These are phyloP conservation scores for Serinus canaria DNA, from an alignment of 2,113 vertebrate species.

Conservation along the genomic window DNA sequence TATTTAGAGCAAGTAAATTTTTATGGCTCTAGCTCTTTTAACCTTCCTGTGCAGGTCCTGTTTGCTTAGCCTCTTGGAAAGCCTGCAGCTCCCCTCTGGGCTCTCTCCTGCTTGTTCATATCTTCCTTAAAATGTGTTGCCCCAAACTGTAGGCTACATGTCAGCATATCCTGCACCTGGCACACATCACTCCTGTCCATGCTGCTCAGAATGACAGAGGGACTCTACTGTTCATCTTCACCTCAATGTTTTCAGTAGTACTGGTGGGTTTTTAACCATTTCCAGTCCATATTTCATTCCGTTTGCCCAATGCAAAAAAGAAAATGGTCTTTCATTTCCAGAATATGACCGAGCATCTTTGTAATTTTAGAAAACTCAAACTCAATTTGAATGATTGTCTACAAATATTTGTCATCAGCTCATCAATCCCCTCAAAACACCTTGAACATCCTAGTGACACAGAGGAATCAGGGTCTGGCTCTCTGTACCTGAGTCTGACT, in stretches of 20 bases:
- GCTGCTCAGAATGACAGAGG: neutral
- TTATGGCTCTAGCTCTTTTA: neutral
- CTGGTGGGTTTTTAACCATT: neutral
- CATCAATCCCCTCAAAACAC: neutral
- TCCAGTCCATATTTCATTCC: neutral
- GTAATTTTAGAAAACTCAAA: neutral
- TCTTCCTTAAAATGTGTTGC: neutral
- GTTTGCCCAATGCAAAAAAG: neutral
- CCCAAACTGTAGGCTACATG: neutral
- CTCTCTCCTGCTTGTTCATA: neutral
- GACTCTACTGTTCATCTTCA: neutral
- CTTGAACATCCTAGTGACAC: neutral
- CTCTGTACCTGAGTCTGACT: neutral
- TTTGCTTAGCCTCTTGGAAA: neutral
- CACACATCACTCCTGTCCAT: fast-evolving
- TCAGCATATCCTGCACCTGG: neutral
- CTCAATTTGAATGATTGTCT: neutral
- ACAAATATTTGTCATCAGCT: neutral
- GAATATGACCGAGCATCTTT: neutral
- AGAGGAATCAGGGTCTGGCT: neutral
- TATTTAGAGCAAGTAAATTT: neutral
- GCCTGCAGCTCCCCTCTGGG: neutral
- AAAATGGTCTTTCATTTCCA: neutral
- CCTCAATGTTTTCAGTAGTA: neutral
- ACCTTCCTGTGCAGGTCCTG: neutral